Percentiles rank a stretch among this genome's conserved stretches.
These are phyloP conservation scores for Amblyornis subalaris DNA, from an alignment of 2,113 vertebrate species.

Conservation along the genomic window DNA sequence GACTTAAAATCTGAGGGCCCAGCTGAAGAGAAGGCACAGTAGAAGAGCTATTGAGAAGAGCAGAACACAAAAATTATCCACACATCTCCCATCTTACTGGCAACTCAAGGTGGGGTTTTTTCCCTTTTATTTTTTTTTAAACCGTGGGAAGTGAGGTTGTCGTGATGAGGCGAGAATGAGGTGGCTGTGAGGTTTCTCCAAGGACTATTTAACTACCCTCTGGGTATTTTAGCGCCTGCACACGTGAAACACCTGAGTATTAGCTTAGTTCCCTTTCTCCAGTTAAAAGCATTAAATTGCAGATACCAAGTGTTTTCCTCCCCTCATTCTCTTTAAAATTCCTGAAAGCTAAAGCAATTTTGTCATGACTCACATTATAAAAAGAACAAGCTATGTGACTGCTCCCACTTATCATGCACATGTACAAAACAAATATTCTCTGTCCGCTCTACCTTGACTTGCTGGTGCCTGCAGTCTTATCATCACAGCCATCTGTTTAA, in stretches of 20 bases:
- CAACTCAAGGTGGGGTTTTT: not conserved
- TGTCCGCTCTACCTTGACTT: conserved; percentile 51
- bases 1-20: not conserved
- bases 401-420: conserved; percentile 67
- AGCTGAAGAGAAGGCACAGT: not conserved
- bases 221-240: conserved; percentile 57
- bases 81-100: not conserved
- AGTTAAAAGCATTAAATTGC: conserved; percentile 79
- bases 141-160: conserved; percentile 38
- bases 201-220: conserved; percentile 35
- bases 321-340: conserved; percentile 65
- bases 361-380: conserved; percentile 76
- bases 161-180: conserved; percentile 6
- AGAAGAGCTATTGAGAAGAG: not conserved
- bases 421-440: conserved; percentile 63
- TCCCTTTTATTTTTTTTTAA: not conserved
- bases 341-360: conserved; percentile 74
- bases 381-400: conserved; percentile 73
- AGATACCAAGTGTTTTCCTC: conserved; percentile 64
- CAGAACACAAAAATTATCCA: conserved; percentile 14
- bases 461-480: conserved; percentile 48
- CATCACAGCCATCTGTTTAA: conserved; percentile 42
- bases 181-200: conserved; percentile 28
- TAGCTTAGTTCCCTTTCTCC: conserved; percentile 66
- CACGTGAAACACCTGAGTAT: conserved; percentile 59